Base-by-base conservation (phyloP, 2,113 vertebrate genomes). In the Bos javanicus region DNA sequence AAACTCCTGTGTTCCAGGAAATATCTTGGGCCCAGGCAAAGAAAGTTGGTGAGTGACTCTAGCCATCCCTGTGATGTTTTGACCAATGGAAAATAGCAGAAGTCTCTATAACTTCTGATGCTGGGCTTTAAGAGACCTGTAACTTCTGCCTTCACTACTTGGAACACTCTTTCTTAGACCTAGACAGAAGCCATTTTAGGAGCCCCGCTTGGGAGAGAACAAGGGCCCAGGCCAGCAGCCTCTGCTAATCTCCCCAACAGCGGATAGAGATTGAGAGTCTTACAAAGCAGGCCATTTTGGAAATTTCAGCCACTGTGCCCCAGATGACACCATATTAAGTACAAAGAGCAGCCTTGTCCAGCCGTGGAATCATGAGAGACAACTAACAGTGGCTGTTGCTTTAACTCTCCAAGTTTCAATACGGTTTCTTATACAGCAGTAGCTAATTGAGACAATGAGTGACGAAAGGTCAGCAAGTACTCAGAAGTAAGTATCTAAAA, bases 261-360 rank as follows among this genome's bases (percentile, higher is more conserved):
- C 0, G 0, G 46, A 2, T 21, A 1, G 57, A n/a, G 57, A n/a
- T 2, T 25, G 15, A 56, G 14, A 50, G 36, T 21, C 28, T 80
- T 91, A n/a, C 19, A 36, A 26, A 94, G 80, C 3, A 81, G 33
- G 13, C 12, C 46, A 19, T 82, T 88, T 80, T 46, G 56, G 28
- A 87, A 62, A 39, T 92, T 57, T 19, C 15, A 80, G 52, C 7
- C 33, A 6, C 12, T 10, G 1, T 89, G 36, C 12, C 30, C 25
- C 36, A 26, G 33, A 62, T 56, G 54, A 87, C 11, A 82, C 26
- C 13, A 67, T 25, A 23, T 46, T 60, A 62, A 54, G 8, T 74
- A 43, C 30, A 60, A 92, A 87, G 6, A 90, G 54, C 28, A 95
- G 13, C 2, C 11, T 48, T 7, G 39, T 81, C 2, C 11, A 50